These are phyloP conservation scores for Eilema caniola DNA, from an alignment of 2,888 invertebrate species.

Conservation along the genomic window DNA sequence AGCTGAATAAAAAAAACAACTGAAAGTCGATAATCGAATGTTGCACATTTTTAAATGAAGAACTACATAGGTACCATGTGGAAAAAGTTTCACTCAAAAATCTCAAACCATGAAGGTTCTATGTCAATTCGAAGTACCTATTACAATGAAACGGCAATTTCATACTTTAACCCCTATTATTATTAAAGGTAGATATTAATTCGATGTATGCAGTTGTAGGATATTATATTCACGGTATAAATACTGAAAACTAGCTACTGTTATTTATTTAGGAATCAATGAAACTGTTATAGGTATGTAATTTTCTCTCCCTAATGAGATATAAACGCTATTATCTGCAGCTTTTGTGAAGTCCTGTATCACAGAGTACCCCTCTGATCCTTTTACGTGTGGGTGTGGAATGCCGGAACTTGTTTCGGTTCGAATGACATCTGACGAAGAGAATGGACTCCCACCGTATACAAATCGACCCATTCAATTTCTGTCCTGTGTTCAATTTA, in stretches of 20 bases:
- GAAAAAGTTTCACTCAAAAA: no score
- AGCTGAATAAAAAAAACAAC: no score
- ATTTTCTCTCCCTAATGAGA: constrained; percentile 44
- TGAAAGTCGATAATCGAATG: no score
- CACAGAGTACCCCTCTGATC: constrained; percentile 22
- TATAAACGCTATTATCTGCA: constrained; percentile 46
- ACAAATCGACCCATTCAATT: constrained; percentile 48
- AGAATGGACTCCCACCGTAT: constrained; percentile 37
- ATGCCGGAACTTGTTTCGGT: constrained; percentile 33
- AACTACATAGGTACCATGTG: no score
- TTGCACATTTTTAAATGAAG: no score
- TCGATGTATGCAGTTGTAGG: not conserved
- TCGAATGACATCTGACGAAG: constrained; percentile 46
- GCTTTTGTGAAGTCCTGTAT: constrained; percentile 32
- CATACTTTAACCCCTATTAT: no score
- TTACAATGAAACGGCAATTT: no score
- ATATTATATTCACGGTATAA: not conserved
- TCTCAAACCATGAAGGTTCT: no score
- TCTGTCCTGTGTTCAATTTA: constrained; percentile 8
- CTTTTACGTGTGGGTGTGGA: constrained; percentile 37
- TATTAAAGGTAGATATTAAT: not conserved
- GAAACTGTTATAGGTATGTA: constrained; percentile 28
- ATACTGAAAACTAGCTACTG: constrained; percentile 13
- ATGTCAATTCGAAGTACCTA: no score
- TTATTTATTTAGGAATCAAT: constrained; percentile 40